Evolutionary conservation across 1,140 invertebrate species (phyloP).

Genomic region (Portunus trituberculatus): DNA sequence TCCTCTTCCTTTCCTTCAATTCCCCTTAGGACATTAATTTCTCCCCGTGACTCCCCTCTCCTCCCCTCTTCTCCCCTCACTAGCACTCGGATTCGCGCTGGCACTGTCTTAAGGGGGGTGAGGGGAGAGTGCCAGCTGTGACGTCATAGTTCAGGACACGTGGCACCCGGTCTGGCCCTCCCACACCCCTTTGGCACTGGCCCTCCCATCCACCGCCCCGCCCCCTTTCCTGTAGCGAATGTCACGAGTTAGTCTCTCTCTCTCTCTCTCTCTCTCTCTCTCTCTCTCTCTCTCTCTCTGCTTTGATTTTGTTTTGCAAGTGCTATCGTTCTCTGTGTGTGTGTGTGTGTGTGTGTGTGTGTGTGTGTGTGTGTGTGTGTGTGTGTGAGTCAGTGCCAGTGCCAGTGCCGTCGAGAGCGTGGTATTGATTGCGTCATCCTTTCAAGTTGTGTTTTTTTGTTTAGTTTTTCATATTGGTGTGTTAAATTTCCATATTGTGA

Average conservation of each 20-base stretch:
- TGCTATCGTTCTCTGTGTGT: no score
- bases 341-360: no score
- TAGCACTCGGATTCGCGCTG: neutral
- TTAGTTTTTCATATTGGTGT: neutral
- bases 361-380: no score
- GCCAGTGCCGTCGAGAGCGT: neutral
- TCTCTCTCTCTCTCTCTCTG: conserved; percentile 28
- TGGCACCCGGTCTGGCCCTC: neutral
- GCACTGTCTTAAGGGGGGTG: neutral
- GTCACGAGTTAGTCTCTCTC: neutral
- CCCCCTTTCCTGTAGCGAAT: neutral
- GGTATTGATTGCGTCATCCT: neutral
- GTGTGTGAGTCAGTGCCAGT: no score
- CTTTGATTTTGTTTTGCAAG: no score
- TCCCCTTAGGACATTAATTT: neutral
- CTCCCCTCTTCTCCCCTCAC: neutral
- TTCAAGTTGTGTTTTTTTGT: neutral
- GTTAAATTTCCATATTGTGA: no score
- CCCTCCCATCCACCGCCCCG: neutral
- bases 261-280: conserved; percentile 30
- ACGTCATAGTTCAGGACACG: neutral
- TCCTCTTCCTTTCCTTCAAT: no score
- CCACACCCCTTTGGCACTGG: neutral
- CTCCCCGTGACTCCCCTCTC: neutral
- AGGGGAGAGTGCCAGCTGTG: neutral